Conservation (phyloP, 2,797 vertebrate genomes). For the Nyctalus aviator region DNA sequence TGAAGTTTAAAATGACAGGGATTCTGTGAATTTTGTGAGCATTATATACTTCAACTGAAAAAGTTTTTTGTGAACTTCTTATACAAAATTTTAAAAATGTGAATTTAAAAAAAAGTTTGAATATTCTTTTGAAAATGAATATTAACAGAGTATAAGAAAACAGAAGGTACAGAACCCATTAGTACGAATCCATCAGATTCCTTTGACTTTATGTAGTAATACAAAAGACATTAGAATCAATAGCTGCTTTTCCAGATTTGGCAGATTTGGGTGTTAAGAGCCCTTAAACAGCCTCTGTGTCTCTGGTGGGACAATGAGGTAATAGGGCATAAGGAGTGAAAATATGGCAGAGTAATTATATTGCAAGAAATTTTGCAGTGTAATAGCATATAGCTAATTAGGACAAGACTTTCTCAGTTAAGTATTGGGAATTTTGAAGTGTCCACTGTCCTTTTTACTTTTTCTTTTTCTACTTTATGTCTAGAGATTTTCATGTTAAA, state of each 20-base stretch:
- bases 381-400: conserved; percentile 77
- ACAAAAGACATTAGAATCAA: conserved; percentile 81
- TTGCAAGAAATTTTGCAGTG: conserved; percentile 23
- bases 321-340: not conserved
- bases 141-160: conserved; percentile 24
- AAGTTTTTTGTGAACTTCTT: not conserved
- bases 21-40: conserved; percentile 39
- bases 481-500: conserved; percentile 28
- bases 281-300: conserved; percentile 75
- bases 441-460: conserved; percentile 51
- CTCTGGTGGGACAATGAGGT: conserved; percentile 44
- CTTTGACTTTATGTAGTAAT: conserved; percentile 82
- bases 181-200: conserved; percentile 78
- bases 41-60: not conserved
- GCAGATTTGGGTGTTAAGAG: conserved; percentile 75
- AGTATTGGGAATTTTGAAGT: conserved; percentile 70
- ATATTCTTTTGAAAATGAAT: conserved; percentile 79
- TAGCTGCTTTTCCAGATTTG: conserved; percentile 76
- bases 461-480: conserved; percentile 61
- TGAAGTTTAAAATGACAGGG: conserved; percentile 41
- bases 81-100: not conserved
- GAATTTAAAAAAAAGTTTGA: conserved; percentile 39
- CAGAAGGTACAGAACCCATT: conserved; percentile 70
- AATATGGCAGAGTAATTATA: conserved; percentile 32
- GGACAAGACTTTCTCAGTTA: conserved; percentile 64